Base-by-base conservation (phyloP, 2,888 invertebrate genomes). In the Slavum lentiscoides region DNA sequence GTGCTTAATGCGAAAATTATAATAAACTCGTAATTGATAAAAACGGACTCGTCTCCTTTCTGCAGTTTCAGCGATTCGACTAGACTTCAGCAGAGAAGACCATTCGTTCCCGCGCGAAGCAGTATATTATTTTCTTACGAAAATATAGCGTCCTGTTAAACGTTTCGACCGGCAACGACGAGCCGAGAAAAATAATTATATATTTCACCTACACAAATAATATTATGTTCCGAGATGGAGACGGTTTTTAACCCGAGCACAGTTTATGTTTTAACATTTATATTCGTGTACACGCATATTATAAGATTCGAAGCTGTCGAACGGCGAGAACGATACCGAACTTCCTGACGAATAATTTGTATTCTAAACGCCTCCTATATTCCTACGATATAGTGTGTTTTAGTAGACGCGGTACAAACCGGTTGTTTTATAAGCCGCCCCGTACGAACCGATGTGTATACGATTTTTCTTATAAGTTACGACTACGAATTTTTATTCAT, bases 271-370 rank as follows among this genome's bases (percentile, higher is more conserved):
- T 37, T 15, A 23, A 43, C 15, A 21, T n/a, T 6, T n/a, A 15
- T 13, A 53, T 19, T 21, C 2, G 37, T 53, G 43, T 55, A 13
- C 4, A 11, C 43, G 7, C 43, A 8, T 8, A 39, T 39, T 69
- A n/a, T 43, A 67, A 23, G 68, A 67, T 67, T 49, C 67, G 67
- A 76, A 68, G 59, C 67, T 76, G 75, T 76, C 75, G 68, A 68
- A 76, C 49, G 30, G 59, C 30, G 30, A 76, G 75, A 76, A 76
- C 49, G 67, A 76, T 76, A 30, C 49, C 43, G 75, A 30, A 76
- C 75, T 76, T 68, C 75, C 67, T 76, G 67, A 76, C 59, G 23
- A 59, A 67, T 67, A 76, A 76, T 76, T 76, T 76, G 75, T 68
- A 76, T 76, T 76, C 75, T 67, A 68, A 68, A 76, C 75, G 75